Evolutionary conservation across 37 sponge, comb jelly and placozoan genomes (phyloP).

Genomic region (Hexactinellida sp.): DNA sequence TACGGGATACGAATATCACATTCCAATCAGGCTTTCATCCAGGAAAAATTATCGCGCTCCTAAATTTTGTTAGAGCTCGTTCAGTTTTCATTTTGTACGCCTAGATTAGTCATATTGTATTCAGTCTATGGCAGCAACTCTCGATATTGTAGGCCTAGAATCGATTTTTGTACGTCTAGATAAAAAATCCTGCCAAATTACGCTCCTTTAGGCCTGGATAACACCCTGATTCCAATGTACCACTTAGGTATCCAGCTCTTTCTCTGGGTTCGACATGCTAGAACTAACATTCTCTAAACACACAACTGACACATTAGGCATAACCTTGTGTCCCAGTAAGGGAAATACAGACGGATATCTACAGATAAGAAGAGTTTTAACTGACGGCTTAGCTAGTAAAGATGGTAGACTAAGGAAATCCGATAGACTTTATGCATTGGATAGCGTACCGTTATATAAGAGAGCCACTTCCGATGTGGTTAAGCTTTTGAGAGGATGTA

Average conservation of each 20-base stretch:
- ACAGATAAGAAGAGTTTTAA: not conserved
- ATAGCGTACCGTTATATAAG: not conserved
- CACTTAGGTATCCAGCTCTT: not conserved
- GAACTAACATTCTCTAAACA: slow-evolving; percentile 6
- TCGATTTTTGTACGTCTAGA: no score
- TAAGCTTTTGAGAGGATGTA: not conserved
- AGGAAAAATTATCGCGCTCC: no score
- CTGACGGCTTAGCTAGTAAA: not conserved
- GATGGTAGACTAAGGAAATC: not conserved
- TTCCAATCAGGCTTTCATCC: no score
- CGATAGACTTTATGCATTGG: not conserved
- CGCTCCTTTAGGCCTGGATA: no score
- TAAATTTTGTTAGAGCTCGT: no score
- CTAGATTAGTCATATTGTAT: no score
- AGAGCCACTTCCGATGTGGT: not conserved
- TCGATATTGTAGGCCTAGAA: no score
- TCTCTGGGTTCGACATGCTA: not conserved
- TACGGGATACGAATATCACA: no score
- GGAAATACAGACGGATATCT: not conserved
- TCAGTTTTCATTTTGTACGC: no score
- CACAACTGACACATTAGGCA: not conserved
- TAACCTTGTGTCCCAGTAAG: not conserved
- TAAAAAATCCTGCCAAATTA: no score
- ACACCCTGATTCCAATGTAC: no score
- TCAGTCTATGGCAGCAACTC: no score